A percentile compares a stretch with the other conserved stretches of the same genome.
phyloP scores from a whole-genome alignment of 2,888 invertebrate genomes.

The Ectemnius cavifrons region DNA sequence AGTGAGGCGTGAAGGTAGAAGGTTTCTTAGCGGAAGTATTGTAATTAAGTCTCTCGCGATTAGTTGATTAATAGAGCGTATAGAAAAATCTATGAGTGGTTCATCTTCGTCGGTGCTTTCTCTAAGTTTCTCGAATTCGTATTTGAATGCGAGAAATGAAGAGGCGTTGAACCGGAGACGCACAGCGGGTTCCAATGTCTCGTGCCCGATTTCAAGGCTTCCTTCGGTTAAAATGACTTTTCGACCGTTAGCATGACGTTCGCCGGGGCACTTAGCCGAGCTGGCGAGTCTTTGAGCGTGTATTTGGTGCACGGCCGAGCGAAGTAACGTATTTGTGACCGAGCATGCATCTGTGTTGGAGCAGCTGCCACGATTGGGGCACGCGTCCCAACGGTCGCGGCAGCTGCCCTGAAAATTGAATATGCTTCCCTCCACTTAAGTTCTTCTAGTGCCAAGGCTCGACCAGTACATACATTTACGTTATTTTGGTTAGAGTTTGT shows the following conservation, averaged over 20 bases:
- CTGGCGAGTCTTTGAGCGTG: constrained; percentile 2
- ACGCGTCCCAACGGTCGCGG: constrained; percentile 76
- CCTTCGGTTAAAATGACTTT: constrained; percentile 52
- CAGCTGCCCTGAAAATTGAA: constrained; percentile 73
- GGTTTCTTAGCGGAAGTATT: too few species aligned
- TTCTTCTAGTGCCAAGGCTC: constrained; percentile 40
- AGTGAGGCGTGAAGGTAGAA: too few species aligned
- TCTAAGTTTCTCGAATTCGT: not conserved
- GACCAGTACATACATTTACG: too few species aligned
- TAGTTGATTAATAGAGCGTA: too few species aligned
- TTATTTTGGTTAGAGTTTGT: too few species aligned
- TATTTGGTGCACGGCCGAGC: constrained; percentile 40
- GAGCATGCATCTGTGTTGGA: constrained; percentile 54
- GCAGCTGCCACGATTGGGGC: constrained; percentile 72
- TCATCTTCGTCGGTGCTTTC: too few species aligned
- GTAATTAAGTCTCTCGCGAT: too few species aligned
- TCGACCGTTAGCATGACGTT: constrained; percentile 53
- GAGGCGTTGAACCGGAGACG: not conserved
- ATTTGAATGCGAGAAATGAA: not conserved
- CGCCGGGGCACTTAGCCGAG: constrained; percentile 18
- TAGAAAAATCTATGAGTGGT: too few species aligned
- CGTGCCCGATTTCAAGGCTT: too few species aligned
- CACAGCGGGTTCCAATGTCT: too few species aligned
- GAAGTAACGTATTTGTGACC: constrained; percentile 50
- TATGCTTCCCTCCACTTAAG: constrained; percentile 55